A percentile compares a stretch with the other conserved stretches of the same genome.
These are phyloP conservation scores for Bombyx mori DNA, from an alignment of 1,140 invertebrate species.

Conservation along the genomic window DNA sequence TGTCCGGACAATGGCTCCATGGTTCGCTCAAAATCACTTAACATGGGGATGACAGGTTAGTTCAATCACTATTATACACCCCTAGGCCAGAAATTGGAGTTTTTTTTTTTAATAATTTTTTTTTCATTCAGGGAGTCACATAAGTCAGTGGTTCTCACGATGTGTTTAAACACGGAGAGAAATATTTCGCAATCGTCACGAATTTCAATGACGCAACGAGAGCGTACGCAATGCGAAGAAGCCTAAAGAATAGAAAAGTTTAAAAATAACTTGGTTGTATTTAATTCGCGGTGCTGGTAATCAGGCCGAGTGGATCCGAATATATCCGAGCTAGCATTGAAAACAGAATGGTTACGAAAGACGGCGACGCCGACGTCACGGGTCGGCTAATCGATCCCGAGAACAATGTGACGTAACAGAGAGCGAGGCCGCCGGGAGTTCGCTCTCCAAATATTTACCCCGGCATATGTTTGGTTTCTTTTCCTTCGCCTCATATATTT, in stretches of 20 bases:
- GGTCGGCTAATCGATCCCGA: slow-evolving; percentile 57
- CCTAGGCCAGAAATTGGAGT: slow-evolving; percentile 53
- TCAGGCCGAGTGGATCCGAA: no score
- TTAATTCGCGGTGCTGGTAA: no score
- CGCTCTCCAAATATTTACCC: slow-evolving; percentile 58
- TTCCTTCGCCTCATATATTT: slow-evolving; percentile 66
- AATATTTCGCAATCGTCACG: no score
- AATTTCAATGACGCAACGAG: no score
- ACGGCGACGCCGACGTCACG: slow-evolving; percentile 41
- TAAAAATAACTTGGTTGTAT: no score
- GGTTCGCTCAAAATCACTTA: slow-evolving; percentile 65
- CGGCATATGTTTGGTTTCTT: slow-evolving; percentile 67
- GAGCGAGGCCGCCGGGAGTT: slow-evolving; percentile 25
- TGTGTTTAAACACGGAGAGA: slow-evolving; percentile 1
- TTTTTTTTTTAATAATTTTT: slow-evolving; percentile 59
- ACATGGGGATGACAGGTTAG: slow-evolving; percentile 69
- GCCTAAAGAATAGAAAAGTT: no score
- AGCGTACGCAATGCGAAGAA: no score
- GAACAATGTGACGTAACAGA: slow-evolving; percentile 63
- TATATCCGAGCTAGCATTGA: no score
- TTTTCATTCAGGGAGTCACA: slow-evolving; percentile 52
- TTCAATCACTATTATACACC: slow-evolving; percentile 65
- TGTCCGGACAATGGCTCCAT: slow-evolving; percentile 53
- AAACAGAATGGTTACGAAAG: slow-evolving; percentile 35
- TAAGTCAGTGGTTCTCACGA: slow-evolving; percentile 51